phyloP scores from a whole-genome alignment of 2,113 vertebrate species.

The Cyanoliseus patagonus region DNA sequence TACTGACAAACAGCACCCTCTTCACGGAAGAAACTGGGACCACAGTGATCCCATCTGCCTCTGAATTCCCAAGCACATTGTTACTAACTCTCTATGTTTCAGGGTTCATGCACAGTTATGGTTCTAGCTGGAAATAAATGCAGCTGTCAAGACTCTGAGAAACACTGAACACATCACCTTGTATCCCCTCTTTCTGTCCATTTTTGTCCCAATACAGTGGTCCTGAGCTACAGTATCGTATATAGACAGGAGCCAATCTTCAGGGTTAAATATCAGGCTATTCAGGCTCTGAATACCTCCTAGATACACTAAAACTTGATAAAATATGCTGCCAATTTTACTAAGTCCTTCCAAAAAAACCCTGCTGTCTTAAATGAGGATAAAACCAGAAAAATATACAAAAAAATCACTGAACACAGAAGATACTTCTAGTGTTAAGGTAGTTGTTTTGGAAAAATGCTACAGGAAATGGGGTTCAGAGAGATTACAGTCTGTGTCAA shows the following conservation, averaged over 20 bases:
- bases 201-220: neutral
- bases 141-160: neutral
- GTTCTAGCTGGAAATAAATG: neutral
- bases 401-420: neutral
- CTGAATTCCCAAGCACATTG: neutral
- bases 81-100: neutral
- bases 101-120: neutral
- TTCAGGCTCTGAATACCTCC: neutral
- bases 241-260: neutral
- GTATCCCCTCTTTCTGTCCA: neutral
- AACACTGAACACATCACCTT: neutral
- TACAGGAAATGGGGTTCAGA: neutral
- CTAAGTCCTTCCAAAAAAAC: neutral
- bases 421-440: neutral
- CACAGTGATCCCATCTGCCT: neutral
- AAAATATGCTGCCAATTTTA: neutral
- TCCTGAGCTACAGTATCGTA: neutral
- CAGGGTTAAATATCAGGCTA: neutral
- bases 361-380: neutral
- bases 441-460: neutral
- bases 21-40: neutral
- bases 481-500: neutral
- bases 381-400: neutral
- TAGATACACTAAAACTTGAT: neutral
- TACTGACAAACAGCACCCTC: neutral